phyloP scores from a whole-genome alignment of 2,797 vertebrate species.

The Neopelma chrysocephalum region DNA sequence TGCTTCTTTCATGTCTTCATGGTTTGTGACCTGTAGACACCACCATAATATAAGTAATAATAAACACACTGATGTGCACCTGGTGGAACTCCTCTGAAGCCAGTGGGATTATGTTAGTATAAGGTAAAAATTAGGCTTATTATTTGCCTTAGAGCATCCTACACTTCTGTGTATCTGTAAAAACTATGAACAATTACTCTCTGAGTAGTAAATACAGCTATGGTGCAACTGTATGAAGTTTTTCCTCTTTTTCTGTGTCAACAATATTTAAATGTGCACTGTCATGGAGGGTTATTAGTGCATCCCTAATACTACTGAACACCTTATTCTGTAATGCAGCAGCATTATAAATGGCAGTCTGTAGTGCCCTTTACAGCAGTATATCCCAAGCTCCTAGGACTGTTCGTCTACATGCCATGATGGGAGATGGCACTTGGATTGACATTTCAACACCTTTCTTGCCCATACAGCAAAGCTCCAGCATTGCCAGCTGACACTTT shows the following conservation, averaged over 20 bases:
- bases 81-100: background rate
- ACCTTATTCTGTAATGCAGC: background rate
- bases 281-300: background rate
- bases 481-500: slow-evolving; percentile 66
- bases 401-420: background rate
- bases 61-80: background rate
- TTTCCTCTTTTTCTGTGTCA: background rate
- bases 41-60: slow-evolving; percentile 9
- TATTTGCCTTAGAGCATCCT: slow-evolving; percentile 8
- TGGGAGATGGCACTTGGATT: slow-evolving; percentile 26
- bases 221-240: background rate
- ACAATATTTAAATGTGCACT: background rate
- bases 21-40: slow-evolving; percentile 17
- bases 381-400: background rate
- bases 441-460: slow-evolving; percentile 63
- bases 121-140: background rate
- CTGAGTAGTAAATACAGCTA: background rate
- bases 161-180: background rate
- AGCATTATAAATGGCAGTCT: background rate
- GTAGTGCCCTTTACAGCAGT: slow-evolving; percentile 32
- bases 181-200: background rate
- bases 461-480: slow-evolving; percentile 32
- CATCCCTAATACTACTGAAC: background rate
- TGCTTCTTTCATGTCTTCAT: slow-evolving; percentile 25
- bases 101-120: background rate